Evolutionary conservation across 2,113 vertebrate genomes (phyloP), one percentile per base, ranked within the genome.

Genomic region (Pterocles gutturalis): DNA sequence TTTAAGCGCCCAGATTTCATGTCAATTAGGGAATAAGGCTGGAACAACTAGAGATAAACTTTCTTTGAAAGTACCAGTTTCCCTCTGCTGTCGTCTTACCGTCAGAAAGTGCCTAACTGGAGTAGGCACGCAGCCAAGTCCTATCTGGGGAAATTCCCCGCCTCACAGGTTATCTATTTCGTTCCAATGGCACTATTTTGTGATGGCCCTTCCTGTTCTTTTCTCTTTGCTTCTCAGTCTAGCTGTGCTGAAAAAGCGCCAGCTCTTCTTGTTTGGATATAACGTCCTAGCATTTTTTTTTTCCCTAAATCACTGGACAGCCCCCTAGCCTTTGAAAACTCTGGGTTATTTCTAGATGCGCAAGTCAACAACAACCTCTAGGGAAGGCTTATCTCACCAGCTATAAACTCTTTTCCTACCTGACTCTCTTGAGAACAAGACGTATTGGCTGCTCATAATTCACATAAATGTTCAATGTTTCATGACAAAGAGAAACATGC

Each of bases 401-500:
- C 77, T 80, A 72, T 49, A 83, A 89, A 83, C 62, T 73, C 65
- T 61, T 94, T 96, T 64, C 86, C 87, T 86, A 87, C 88, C 85
- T 95, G 89, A 66, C 72, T 64, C 77, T 77, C 67, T 80, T 7
- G 55, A 97, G 96, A 96, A 83, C 91, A 91, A 83, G 94, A 88
- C 17, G 0, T 13, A 67, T 75, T 45, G 69, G 70, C 92, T 91
- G 94, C 91, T 97, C 84, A 10, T 94, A 95, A 95, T 86, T 97
- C 97, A 90, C 3, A 0, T 64, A 58, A 90, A 96, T 25, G 87
- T 69, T 93, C 79, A 49, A 31, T 4, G 11, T 94, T 89, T 93
- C 78, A 65, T 51, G 77, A 86, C 88, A 96, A 95, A 94, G 46
- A 91, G 75, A 93, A 97, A 94, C 95, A 94, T 69, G 62, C 34